These are phyloP conservation scores for Pyrochroa serraticornis DNA, from an alignment of 2,888 invertebrate species.

Conservation along the genomic window DNA sequence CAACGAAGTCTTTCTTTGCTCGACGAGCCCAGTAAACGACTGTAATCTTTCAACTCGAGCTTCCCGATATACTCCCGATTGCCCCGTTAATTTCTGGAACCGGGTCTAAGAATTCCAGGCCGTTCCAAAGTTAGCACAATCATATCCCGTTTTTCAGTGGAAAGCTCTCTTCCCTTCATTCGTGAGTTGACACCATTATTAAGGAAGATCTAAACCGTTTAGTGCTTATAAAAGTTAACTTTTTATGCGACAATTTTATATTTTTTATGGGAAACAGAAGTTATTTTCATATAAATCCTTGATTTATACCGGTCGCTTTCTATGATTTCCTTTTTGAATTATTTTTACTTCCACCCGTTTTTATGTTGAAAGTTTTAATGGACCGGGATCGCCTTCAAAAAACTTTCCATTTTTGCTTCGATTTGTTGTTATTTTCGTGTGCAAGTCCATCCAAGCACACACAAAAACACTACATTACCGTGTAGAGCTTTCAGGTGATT, in stretches of 20 bases:
- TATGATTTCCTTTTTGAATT: conserved; percentile 27
- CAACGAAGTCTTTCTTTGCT: too few relatives aligned
- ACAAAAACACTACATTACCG: too few relatives aligned
- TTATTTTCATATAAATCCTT: conserved; percentile 25
- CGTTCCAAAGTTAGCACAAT: conserved; percentile 16
- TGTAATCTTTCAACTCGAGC: too few relatives aligned
- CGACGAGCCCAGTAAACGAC: too few relatives aligned
- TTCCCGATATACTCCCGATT: too few relatives aligned
- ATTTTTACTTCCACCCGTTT: conserved; percentile 27
- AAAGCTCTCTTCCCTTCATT: conserved; percentile 17
- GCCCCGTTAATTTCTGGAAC: too few relatives aligned
- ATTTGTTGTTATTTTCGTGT: conserved; percentile 12
- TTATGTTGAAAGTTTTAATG: conserved; percentile 31
- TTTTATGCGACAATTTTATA: conserved; percentile 24
- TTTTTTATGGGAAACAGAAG: conserved; percentile 25
- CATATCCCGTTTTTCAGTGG: conserved; percentile 8
- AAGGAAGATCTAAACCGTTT: conserved; percentile 26
- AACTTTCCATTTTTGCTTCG: conserved; percentile 14
- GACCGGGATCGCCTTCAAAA: conserved; percentile 7
- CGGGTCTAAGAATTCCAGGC: background rate
- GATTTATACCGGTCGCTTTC: conserved; percentile 26
- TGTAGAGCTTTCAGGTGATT: too few relatives aligned
- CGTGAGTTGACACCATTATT: conserved; percentile 21
- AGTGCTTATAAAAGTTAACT: conserved; percentile 30
- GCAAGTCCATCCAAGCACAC: too few relatives aligned